Evolutionary conservation across 2,113 vertebrate species (phyloP), one percentile per base, ranked within the genome.

Genomic region (Egretta garzetta): DNA sequence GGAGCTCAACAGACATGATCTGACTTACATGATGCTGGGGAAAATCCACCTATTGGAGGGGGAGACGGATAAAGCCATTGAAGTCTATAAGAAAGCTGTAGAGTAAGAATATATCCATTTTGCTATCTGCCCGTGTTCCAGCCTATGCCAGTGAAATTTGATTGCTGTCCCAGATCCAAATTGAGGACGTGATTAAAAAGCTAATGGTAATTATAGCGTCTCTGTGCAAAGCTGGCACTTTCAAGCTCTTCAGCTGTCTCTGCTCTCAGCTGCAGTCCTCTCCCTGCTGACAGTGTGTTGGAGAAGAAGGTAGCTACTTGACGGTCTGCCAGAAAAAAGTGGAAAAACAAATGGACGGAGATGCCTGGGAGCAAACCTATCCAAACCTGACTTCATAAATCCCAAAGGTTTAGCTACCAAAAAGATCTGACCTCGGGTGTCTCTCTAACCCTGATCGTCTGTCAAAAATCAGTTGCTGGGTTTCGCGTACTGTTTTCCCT

Each of bases 1-100:
- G n/a, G 98, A 99, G 94, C 98, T 99, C 88, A 99, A 98, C 95
- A 99, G 98, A 59, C 99, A 99, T 4, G 99, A 99, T 88, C 98
- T 99, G 97, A 99, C 99, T 10, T 99, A 99, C 94, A 97, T 99
- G 96, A 99, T 99, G 98, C 98, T 99, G 56, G 99, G 99, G 64
- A 99, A 99, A 94, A 98, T 99, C 68, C 98, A 99, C 82, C 77
- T 99, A 35, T 90, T 99, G 98, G 98, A 99, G 72, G 99, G 99
- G 71, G 96, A 99, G 37, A 95, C 88, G 4, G 99, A 99, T 80
- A 99, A 98, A 85, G 99, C 99, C 94, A 98, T 99, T 6, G 99
- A 99, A 68, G 98, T 99, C 93, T 99, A 99, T 60, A 99, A 98
- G 97, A 99, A 98, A 73, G 99, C 99, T 1, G 97, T 99, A 50